Evolutionary conservation across 1,140 invertebrate species (phyloP), one percentile per base, ranked within the genome.

Genomic region (Notospermus geniculatus): DNA sequence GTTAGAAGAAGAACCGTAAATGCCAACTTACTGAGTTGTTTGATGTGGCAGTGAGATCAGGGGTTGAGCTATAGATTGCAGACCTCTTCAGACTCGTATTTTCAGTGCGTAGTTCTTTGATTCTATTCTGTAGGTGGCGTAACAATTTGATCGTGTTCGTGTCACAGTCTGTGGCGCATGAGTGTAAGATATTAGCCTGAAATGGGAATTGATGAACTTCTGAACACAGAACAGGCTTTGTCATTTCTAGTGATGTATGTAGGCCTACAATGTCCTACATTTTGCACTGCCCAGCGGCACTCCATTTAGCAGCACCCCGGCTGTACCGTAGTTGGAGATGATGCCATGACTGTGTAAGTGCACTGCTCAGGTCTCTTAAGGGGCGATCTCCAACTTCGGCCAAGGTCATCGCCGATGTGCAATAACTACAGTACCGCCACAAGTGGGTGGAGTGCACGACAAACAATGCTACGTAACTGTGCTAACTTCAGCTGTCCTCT

Each of bases 21-120:
- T 7, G 27, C 5, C 4, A 28, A 28, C 25, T 55, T 32, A 32
- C 25, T 30, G 29, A 22, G 27, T 28, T 30, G 29, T 32, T 28
- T 19, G 11, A n/a, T n/a, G n/a, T 55, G 29, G 29, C 15, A 27
- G 32, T 30, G 30, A 29, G 15, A 23, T 27, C n/a, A 5, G 56
- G 5, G 2, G 39, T 29, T 17, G 36, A 22, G 30, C 30, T 41
- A 23, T 22, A 23, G 27, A 27, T 57, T 28, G 29, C 13, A 32
- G 15, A 19, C 27, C 60, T 61, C 17, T 64, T 63, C 9, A 74
- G 68, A 11, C 61, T 56, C 1, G 22, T 46, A 57, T 74, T 72
- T 19, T 74, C 69, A 23, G 57, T 61, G 45, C 70, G 64, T 11
- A 74, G 67, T 45, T 72, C 67, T 29, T 65, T 57, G 29, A 71